Evolutionary conservation across 2,797 vertebrate genomes (phyloP).

Genomic region (Pagetopsis macropterus): DNA sequence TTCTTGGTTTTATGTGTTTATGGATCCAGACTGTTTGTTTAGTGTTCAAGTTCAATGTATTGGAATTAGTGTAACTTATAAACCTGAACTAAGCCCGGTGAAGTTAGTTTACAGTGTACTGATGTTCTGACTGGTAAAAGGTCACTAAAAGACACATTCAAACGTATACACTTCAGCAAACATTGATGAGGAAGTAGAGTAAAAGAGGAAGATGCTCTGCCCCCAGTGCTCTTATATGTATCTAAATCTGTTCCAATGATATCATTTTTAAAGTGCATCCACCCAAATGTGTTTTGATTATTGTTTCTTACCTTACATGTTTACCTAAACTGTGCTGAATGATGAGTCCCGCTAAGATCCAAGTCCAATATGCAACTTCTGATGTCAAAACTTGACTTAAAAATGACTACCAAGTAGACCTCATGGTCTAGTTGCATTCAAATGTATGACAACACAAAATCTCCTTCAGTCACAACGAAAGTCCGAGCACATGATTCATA

Average conservation of each 20-base stretch:
- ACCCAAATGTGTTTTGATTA: background rate
- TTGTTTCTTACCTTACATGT: background rate
- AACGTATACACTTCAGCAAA: background rate
- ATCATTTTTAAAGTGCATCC: background rate
- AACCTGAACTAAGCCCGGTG: background rate
- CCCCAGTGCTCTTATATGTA: background rate
- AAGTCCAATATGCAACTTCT: background rate
- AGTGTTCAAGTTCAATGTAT: background rate
- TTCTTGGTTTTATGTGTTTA: constrained; percentile 8
- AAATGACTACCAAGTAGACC: background rate
- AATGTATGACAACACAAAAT: background rate
- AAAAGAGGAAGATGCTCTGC: background rate
- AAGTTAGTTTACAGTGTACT: background rate
- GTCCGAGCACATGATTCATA: background rate
- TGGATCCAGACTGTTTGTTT: background rate
- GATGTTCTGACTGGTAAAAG: background rate
- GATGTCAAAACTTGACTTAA: constrained; percentile 6
- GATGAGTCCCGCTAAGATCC: background rate
- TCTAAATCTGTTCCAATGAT: background rate
- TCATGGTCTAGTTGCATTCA: background rate
- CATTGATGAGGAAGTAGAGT: constrained; percentile 19
- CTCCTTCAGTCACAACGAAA: background rate
- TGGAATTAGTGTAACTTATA: background rate
- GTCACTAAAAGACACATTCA: background rate
- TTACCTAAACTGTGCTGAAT: background rate